These are phyloP conservation scores for Brachionus paranguensis DNA, from an alignment of 1,140 invertebrate genomes.

Conservation along the genomic window DNA sequence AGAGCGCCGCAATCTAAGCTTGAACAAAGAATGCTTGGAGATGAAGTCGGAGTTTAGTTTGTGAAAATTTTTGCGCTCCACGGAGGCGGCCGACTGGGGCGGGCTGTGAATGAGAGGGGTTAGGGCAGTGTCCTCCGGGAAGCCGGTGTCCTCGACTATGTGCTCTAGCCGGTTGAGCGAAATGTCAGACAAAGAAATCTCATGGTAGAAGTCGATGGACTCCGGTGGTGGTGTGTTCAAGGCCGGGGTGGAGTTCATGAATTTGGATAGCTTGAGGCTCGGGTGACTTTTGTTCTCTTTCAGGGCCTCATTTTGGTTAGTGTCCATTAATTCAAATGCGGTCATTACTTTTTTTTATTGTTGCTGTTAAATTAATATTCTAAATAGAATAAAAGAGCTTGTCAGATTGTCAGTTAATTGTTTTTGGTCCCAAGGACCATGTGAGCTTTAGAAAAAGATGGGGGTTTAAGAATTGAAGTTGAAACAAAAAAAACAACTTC, in stretches of 20 bases:
- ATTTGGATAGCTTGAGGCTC: background rate
- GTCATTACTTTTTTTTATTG: background rate
- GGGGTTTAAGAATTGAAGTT: background rate
- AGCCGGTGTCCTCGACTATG: background rate
- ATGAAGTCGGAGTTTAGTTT: background rate
- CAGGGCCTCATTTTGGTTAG: background rate
- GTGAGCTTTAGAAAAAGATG: background rate
- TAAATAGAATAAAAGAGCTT: background rate
- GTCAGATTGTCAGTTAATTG: background rate
- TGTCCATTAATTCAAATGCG: slow-evolving; percentile 10
- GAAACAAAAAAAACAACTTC: background rate
- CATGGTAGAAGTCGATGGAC: background rate
- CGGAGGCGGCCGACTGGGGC: background rate
- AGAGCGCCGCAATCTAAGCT: background rate
- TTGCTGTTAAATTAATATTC: background rate
- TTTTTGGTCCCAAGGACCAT: background rate
- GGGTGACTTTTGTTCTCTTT: background rate
- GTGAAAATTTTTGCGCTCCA: background rate
- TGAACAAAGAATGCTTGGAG: background rate
- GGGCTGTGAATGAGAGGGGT: background rate
- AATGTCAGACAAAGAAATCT: background rate
- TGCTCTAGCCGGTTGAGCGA: background rate
- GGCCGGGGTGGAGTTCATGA: background rate
- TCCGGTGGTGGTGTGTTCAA: background rate
- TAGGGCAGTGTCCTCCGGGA: background rate